Evolutionary conservation across 2,113 vertebrate genomes (phyloP).

Genomic region (Orthonyx spaldingii): DNA sequence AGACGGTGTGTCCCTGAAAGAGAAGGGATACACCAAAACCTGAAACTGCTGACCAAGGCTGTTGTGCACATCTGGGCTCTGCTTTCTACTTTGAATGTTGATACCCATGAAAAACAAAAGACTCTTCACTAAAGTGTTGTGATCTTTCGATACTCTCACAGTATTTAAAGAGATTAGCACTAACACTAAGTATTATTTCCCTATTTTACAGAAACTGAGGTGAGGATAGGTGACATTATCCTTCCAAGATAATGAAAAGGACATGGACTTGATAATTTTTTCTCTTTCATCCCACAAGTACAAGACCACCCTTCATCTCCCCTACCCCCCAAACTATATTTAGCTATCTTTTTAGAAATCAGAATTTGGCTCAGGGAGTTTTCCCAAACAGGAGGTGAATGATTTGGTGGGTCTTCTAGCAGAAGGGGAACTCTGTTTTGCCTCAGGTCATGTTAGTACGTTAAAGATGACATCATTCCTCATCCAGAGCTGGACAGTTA

Average conservation of each 20-base stretch:
- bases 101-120: neutral
- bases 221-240: neutral
- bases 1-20: neutral
- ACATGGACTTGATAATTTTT: neutral
- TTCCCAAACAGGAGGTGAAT: neutral
- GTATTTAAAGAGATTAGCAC: neutral
- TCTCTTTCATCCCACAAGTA: neutral
- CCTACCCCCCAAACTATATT: accelerated
- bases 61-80: neutral
- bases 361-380: neutral
- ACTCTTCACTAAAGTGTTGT: neutral
- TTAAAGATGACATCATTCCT: neutral
- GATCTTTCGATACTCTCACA: neutral
- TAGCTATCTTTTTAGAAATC: neutral
- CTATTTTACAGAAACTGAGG: neutral
- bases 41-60: neutral
- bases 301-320: neutral
- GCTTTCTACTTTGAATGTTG: neutral
- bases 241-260: neutral
- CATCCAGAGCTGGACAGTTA: neutral
- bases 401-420: neutral
- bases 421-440: neutral
- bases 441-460: neutral
- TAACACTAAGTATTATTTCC: neutral
- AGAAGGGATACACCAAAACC: neutral